phyloP scores from a whole-genome alignment of 2,888 invertebrate species.

The Tenthredo scrophulariae region DNA sequence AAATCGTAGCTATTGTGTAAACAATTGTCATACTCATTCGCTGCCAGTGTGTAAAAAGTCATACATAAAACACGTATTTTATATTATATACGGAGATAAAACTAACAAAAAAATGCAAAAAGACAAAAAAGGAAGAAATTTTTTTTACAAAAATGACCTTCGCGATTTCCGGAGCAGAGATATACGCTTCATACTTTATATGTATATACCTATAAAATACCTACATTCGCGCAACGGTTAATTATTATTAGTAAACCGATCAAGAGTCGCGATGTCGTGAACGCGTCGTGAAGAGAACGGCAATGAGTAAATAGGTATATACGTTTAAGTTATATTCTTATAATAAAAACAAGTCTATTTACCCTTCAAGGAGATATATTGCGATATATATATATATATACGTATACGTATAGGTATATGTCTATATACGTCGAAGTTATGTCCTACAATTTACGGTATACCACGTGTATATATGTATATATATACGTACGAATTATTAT shows the following conservation, averaged over 20 bases:
- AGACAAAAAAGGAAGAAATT: neutral
- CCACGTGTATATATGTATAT: neutral
- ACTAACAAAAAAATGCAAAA: neutral
- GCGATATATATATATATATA: neutral
- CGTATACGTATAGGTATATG: neutral
- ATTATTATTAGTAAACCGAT: constrained; percentile 45
- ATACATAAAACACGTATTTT: neutral
- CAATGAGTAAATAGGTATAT: constrained; percentile 27
- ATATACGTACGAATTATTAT: too few relatives aligned
- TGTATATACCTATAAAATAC: neutral
- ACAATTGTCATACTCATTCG: neutral
- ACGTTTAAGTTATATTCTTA: neutral
- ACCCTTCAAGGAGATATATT: constrained; percentile 33
- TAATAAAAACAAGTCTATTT: constrained; percentile 39
- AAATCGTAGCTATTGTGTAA: neutral
- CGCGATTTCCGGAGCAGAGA: constrained; percentile 27
- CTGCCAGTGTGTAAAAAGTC: neutral
- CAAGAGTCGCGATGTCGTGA: constrained; percentile 32
- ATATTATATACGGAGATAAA: neutral
- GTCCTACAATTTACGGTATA: neutral
- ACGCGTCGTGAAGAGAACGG: constrained; percentile 7
- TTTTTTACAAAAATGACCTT: constrained; percentile 26
- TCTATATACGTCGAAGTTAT: neutral
- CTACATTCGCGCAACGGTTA: constrained; percentile 50
- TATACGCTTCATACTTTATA: constrained; percentile 1